These are phyloP conservation scores for Diorhabda elongata DNA, from an alignment of 1,140 invertebrate genomes.

Conservation along the genomic window DNA sequence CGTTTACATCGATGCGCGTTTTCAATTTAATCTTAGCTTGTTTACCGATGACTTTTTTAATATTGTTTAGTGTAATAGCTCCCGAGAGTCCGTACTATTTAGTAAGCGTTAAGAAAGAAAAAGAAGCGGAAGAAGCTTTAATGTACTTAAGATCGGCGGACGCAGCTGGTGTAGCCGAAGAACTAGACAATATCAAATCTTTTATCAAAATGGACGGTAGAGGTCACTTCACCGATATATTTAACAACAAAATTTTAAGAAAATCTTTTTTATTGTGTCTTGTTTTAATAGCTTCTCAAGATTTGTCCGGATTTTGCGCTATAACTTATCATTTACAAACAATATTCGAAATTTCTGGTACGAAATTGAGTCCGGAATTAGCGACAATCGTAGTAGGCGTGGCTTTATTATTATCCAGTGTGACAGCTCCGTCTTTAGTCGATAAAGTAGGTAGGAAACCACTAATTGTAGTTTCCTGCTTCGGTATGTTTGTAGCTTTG, in stretches of 20 bases:
- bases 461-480: constrained; percentile 58
- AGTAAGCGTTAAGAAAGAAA: constrained; percentile 54
- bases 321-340: constrained; percentile 73
- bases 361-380: constrained; percentile 50
- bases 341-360: constrained; percentile 64
- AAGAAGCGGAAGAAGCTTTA: constrained; percentile 60
- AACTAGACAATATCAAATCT: constrained; percentile 11
- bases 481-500: constrained; percentile 49
- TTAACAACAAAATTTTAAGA: constrained; percentile 52
- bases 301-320: constrained; percentile 75
- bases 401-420: constrained; percentile 57
- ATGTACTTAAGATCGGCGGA: constrained; percentile 57
- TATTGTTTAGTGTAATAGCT: constrained; percentile 47
- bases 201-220: constrained; percentile 11
- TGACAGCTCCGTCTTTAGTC: constrained; percentile 57
- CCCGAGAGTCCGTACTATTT: constrained; percentile 79
- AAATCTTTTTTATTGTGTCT: constrained; percentile 66
- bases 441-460: constrained; percentile 66
- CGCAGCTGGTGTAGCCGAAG: constrained; percentile 26
- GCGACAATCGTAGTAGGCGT: constrained; percentile 72
- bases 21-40: constrained; percentile 50
- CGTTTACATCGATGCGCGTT: constrained; percentile 33
- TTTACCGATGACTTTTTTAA: constrained; percentile 51
- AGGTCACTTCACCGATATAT: constrained; percentile 31
- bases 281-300: constrained; percentile 66